Conservation (phyloP, 1,140 invertebrate genomes). For the Plodia interpunctella region DNA sequence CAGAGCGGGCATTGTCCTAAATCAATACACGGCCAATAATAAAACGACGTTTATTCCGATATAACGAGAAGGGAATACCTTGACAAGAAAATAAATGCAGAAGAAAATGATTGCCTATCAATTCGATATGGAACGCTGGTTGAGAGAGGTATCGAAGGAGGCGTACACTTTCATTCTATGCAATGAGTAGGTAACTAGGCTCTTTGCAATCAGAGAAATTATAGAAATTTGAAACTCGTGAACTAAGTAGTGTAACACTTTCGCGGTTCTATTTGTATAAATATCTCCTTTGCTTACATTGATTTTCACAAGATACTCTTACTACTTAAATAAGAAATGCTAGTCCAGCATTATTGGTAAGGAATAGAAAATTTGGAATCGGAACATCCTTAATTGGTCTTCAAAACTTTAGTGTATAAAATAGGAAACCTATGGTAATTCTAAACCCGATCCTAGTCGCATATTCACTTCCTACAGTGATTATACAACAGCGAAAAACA, state of each 20-base stretch:
- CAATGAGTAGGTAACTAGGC: neutral
- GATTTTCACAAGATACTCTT: too few relatives aligned
- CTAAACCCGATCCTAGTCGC: neutral
- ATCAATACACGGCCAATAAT: too few relatives aligned
- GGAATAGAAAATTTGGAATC: too few relatives aligned
- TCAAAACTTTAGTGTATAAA: too few relatives aligned
- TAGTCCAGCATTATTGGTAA: too few relatives aligned
- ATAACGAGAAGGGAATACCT: too few relatives aligned
- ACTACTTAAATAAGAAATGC: too few relatives aligned
- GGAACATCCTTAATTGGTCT: too few relatives aligned
- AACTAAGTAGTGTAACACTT: constrained; percentile 2
- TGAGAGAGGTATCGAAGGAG: neutral
- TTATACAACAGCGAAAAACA: neutral
- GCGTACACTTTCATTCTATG: neutral
- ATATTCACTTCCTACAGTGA: constrained; percentile 12
- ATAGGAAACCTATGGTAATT: neutral
- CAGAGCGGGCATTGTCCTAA: neutral
- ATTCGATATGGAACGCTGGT: constrained; percentile 1
- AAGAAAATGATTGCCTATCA: neutral
- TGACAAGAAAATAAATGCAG: too few relatives aligned
- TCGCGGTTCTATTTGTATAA: neutral
- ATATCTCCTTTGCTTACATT: neutral
- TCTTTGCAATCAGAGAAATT: constrained; percentile 4
- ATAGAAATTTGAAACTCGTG: neutral
- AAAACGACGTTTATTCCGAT: too few relatives aligned